Base-by-base conservation (phyloP, 2,888 invertebrate species). In the Torymus tubicola region DNA sequence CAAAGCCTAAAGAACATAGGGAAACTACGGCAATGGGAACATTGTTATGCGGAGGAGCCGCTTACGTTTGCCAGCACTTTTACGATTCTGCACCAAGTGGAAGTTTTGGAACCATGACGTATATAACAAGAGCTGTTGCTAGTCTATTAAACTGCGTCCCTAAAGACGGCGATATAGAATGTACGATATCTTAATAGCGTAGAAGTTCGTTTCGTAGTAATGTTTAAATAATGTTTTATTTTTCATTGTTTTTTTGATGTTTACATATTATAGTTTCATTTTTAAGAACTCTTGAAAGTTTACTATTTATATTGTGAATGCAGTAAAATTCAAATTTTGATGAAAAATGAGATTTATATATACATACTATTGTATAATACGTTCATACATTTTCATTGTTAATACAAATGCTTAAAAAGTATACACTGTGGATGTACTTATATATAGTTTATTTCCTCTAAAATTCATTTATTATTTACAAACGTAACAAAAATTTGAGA, bases 11-110 rank as follows among this genome's bases (percentile, higher is more conserved):
- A 86, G 93, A 93, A 81, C 92, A 93, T 82, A 92, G 93, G 80
- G 92, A 92, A 85, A 93, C 93, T 85, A 93, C 93, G 13, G 91
- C 92, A 78, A 93, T 93, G 72, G 95, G 95, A 2, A 94, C 94
- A 82, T 91, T 96, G 53, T 91, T 96, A 57, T 98, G 98, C 90
- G 96, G 96, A 74, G 99, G 99, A 73, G 97, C 98, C 50, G 98
- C 97, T 0, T 97, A 96, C 85, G 96, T 99, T 83, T 99, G 99
- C 91, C 96, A 97, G 91, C 98, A 98, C 91, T 96, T 99, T 90
- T 99, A 98, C 91, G 99, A 99, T 92, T 97, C 97, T 90, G 99
- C 99, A 24, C 99, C 99, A 2, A 98, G 98, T 90, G 99, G 99
- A 82, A 96, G 96, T 87, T 98, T 94, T 91, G 99, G 99, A 83